Conservation (phyloP, 2,888 invertebrate genomes). For the Agrotis segetum region DNA sequence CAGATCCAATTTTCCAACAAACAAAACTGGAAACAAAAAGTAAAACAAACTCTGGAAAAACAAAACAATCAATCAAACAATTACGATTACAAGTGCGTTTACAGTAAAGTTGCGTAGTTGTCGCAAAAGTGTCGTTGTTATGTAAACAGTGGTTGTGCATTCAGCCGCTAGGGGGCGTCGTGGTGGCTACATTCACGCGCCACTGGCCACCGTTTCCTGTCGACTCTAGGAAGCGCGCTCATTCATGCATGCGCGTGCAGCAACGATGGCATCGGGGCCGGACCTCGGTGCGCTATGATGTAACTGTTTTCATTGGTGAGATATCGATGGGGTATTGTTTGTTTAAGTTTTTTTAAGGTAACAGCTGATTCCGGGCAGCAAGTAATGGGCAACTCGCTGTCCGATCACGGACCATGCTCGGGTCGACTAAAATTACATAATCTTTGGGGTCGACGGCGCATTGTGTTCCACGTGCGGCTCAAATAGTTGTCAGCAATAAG, state of each 20-base stretch:
- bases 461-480: too few relatives aligned
- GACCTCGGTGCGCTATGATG: conserved; percentile 43
- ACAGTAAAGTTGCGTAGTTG: conserved; percentile 31
- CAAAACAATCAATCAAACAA: conserved; percentile 25
- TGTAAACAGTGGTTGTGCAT: conserved; percentile 56
- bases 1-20: conserved; percentile 16
- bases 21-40: conserved; percentile 38
- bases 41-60: conserved; percentile 13
- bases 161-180: conserved; percentile 51
- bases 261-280: conserved; percentile 28
- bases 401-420: too few relatives aligned
- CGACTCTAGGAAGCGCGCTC: conserved; percentile 66
- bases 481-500: too few relatives aligned
- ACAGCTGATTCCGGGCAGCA: not conserved
- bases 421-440: too few relatives aligned
- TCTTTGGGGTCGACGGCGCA: too few relatives aligned
- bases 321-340: not conserved
- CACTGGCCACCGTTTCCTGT: conserved; percentile 63
- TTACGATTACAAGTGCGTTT: conserved; percentile 46
- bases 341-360: not conserved
- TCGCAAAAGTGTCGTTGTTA: conserved; percentile 51
- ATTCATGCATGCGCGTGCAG: conserved; percentile 64
- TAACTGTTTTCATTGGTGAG: conserved; percentile 13
- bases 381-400: too few relatives aligned
- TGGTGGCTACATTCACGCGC: conserved; percentile 54